Percentiles rank a stretch among this genome's conserved stretches.
phyloP scores from a whole-genome alignment of 2,888 invertebrate species.

The Tipula helvola region DNA sequence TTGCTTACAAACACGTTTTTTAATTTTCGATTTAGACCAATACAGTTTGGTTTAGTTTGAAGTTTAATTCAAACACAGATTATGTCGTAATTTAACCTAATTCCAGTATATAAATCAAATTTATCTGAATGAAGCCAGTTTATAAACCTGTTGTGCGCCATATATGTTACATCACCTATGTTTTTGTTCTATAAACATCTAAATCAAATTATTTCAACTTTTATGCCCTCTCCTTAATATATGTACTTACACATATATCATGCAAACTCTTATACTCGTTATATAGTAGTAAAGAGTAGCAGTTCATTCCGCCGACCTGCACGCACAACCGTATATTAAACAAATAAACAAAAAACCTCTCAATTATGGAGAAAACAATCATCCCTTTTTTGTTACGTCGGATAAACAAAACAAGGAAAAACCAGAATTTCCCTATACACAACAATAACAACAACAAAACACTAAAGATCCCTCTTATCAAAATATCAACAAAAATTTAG shows the following conservation, averaged over 20 bases:
- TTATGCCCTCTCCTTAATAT: background rate
- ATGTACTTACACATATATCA: background rate
- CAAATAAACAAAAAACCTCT: slow-evolving; percentile 4
- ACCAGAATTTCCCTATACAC: background rate
- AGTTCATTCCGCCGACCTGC: background rate
- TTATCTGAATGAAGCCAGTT: background rate
- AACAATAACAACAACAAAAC: background rate
- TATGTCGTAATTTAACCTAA: background rate
- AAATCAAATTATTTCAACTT: background rate
- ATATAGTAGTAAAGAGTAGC: background rate
- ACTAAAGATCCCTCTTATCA: background rate
- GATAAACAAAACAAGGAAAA: background rate
- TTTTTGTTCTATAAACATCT: background rate
- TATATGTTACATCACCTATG: background rate
- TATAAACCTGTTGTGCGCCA: background rate
- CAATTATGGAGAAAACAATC: background rate
- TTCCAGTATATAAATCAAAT: background rate
- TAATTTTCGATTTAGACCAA: too few relatives aligned
- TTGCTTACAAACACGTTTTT: background rate
- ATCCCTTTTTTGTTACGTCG: background rate
- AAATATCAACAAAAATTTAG: background rate
- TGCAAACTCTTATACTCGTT: too few relatives aligned
- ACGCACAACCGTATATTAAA: background rate
- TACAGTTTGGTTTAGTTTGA: background rate
- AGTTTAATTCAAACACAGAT: background rate